A percentile compares a stretch with the other conserved stretches of the same genome.
Conservation (phyloP, 2,888 invertebrate species). For the Glaucopsyche alexis region DNA sequence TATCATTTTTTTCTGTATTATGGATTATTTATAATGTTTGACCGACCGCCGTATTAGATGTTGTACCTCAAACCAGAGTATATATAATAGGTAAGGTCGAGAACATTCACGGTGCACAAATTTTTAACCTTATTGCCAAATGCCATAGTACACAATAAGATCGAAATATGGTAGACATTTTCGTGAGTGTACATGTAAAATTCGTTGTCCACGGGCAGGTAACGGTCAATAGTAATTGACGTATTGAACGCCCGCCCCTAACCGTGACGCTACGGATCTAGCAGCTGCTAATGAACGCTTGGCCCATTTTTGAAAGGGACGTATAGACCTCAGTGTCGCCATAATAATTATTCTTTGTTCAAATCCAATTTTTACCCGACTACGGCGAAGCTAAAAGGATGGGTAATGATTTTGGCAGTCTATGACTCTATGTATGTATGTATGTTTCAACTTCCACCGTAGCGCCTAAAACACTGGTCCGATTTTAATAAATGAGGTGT, state of each 20-base stretch:
- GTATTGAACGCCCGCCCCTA: constrained; percentile 22
- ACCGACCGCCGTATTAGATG: too few relatives aligned
- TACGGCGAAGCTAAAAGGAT: too few relatives aligned
- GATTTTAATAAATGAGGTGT: too few relatives aligned
- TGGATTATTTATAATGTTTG: too few relatives aligned
- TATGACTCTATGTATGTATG: too few relatives aligned
- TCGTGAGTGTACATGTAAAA: neutral
- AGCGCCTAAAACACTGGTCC: too few relatives aligned
- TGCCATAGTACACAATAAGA: neutral
- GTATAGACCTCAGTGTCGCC: neutral
- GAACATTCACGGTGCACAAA: neutral
- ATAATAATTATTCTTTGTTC: neutral
- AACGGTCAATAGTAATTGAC: constrained; percentile 25
- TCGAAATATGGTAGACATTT: neutral
- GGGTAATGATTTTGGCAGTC: too few relatives aligned
- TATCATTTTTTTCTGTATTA: too few relatives aligned
- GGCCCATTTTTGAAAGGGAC: constrained; percentile 19
- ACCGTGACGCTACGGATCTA: constrained; percentile 15
- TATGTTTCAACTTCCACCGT: too few relatives aligned
- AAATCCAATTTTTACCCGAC: neutral
- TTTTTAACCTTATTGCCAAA: neutral
- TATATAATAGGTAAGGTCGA: neutral
- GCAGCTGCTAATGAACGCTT: constrained; percentile 23
- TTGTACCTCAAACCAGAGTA: too few relatives aligned
- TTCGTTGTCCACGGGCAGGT: constrained; percentile 14